phyloP scores from a whole-genome alignment of 2,888 invertebrate genomes.

The Epicampocera succincta region DNA sequence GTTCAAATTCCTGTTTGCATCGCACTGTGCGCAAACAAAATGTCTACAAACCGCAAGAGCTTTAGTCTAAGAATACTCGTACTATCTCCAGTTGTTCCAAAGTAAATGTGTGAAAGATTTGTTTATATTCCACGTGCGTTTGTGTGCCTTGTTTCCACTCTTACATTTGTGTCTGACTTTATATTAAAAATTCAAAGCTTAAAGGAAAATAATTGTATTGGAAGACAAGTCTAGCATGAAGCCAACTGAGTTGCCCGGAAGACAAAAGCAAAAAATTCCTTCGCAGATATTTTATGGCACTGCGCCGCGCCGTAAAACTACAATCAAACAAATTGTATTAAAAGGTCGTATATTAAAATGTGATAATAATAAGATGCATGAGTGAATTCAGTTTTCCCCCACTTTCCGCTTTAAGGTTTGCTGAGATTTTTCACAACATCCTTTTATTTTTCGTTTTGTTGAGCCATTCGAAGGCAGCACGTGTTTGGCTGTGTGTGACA shows the following conservation, averaged over 20 bases:
- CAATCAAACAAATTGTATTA: constrained; percentile 59
- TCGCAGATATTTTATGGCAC: constrained; percentile 48
- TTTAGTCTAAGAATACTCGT: constrained; percentile 19
- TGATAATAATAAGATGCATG: constrained; percentile 53
- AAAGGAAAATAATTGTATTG: constrained; percentile 60
- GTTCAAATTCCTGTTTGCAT: background rate
- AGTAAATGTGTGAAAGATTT: constrained; percentile 1
- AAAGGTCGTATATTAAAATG: constrained; percentile 62
- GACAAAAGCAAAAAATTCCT: constrained; percentile 35
- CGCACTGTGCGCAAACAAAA: constrained; percentile 26
- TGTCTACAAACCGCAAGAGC: constrained; percentile 41
- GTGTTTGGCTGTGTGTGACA: constrained; percentile 6
- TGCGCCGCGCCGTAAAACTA: constrained; percentile 50
- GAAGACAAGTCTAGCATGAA: constrained; percentile 53
- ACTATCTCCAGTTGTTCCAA: background rate
- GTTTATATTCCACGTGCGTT: background rate
- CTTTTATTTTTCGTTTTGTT: background rate
- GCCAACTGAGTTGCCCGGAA: background rate
- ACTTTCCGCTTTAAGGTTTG: background rate
- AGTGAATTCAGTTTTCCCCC: constrained; percentile 27
- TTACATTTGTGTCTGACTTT: constrained; percentile 14
- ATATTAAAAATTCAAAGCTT: constrained; percentile 44
- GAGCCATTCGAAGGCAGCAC: background rate
- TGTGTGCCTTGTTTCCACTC: background rate
- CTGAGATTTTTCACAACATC: background rate